phyloP scores from a whole-genome alignment of 2,113 vertebrate genomes.

The Carollia perspicillata region DNA sequence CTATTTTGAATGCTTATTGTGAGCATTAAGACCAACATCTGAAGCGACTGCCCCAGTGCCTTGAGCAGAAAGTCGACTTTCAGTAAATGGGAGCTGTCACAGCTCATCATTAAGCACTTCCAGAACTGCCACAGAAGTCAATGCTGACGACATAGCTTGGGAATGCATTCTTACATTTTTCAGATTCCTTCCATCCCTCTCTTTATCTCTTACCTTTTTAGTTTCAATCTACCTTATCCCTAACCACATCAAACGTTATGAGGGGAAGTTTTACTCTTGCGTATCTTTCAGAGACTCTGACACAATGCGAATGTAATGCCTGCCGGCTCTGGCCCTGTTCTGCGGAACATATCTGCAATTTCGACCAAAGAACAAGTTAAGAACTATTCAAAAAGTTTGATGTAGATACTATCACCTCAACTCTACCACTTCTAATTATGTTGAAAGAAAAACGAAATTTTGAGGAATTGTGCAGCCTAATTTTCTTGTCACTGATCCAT shows the following conservation, averaged over 20 bases:
- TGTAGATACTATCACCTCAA: not conserved
- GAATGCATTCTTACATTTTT: not conserved
- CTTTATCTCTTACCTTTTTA: not conserved
- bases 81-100: not conserved
- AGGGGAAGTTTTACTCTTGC: not conserved
- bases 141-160: not conserved
- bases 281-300: constrained; percentile 35
- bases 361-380: not conserved
- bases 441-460: not conserved
- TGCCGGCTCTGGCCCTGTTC: not conserved
- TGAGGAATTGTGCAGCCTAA: not conserved
- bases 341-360: constrained; percentile 37
- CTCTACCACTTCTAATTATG: constrained; percentile 20
- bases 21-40: constrained; percentile 16
- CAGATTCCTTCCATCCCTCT: not conserved
- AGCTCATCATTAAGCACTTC: constrained; percentile 23
- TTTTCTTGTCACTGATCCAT: constrained; percentile 21
- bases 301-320: not conserved
- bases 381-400: not conserved
- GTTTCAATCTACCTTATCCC: not conserved
- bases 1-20: constrained; percentile 10
- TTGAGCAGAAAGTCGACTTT: not conserved
- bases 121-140: not conserved
- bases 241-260: not conserved
- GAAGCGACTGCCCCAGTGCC: not conserved